Conservation (phyloP, 2,888 invertebrate genomes). For the Lampropteryx suffumata region DNA sequence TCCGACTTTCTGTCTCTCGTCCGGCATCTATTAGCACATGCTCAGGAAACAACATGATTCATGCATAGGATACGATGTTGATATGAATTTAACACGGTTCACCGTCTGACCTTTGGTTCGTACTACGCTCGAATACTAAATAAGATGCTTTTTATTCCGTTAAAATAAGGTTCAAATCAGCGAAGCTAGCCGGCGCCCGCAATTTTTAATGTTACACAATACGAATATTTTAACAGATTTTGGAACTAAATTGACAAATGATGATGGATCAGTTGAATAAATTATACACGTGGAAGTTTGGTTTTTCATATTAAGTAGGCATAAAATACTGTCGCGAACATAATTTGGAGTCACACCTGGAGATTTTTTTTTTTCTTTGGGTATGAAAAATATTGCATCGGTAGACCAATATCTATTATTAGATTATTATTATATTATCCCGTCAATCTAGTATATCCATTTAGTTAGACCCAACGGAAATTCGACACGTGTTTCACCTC, state of each 20-base stretch:
- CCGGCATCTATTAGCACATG: constrained; percentile 5
- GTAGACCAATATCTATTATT: too few relatives aligned
- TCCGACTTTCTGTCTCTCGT: constrained; percentile 1
- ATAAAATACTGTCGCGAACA: too few relatives aligned
- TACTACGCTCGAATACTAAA: constrained; percentile 14
- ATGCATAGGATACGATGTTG: constrained; percentile 34
- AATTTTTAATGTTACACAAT: constrained; percentile 28
- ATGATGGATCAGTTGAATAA: constrained; percentile 13
- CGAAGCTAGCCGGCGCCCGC: constrained; percentile 5
- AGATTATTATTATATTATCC: too few relatives aligned
- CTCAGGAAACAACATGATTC: constrained; percentile 36
- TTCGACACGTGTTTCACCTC: too few relatives aligned
- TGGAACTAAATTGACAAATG: constrained; percentile 11
- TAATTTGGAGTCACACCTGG: too few relatives aligned
- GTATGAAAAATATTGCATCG: too few relatives aligned
- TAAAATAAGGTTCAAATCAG: constrained; percentile 20
- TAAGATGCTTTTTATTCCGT: constrained; percentile 15
- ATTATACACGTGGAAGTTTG: constrained; percentile 11
- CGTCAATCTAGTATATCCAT: too few relatives aligned
- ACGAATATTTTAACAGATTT: constrained; percentile 20
- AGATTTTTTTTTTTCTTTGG: too few relatives aligned
- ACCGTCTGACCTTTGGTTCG: constrained; percentile 31
- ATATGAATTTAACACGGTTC: constrained; percentile 26
- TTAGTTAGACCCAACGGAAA: too few relatives aligned
- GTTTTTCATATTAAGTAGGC: not conserved